A percentile compares a stretch with the other conserved stretches of the same genome.
Evolutionary conservation across 2,797 vertebrate genomes (phyloP).

Genomic region (Cirrhinus mrigala): DNA sequence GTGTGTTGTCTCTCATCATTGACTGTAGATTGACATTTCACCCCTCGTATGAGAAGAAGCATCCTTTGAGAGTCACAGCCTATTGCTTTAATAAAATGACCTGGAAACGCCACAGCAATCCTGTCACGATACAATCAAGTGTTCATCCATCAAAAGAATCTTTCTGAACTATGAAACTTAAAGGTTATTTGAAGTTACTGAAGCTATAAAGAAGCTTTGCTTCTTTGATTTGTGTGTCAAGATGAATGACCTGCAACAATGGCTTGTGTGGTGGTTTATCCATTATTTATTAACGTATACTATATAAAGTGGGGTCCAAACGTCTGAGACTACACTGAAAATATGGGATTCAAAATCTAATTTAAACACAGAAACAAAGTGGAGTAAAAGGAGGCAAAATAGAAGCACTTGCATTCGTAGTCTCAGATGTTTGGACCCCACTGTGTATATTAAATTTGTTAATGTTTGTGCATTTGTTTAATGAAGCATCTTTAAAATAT

Average conservation of each 20-base stretch:
- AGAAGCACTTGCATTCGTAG: neutral
- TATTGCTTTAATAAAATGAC: neutral
- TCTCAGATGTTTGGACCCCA: no score
- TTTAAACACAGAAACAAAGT: neutral
- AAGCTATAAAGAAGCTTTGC: neutral
- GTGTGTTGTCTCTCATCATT: constrained; percentile 3
- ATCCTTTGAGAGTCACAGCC: neutral
- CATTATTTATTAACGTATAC: neutral
- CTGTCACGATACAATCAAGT: neutral
- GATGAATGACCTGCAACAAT: neutral
- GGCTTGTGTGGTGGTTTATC: neutral
- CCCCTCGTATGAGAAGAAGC: neutral
- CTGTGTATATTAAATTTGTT: no score
- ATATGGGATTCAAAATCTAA: neutral
- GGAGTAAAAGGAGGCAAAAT: neutral
- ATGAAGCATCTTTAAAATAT: no score
- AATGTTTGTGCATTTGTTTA: no score
- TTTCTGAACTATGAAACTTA: neutral
- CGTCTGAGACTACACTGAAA: neutral
- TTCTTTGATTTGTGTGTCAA: neutral
- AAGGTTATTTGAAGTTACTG: constrained; percentile 20
- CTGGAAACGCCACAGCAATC: neutral
- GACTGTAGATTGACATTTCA: constrained; percentile 29
- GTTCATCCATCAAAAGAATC: neutral
- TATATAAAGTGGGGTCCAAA: neutral